Conservation (phyloP, 2,113 vertebrate species). For the Solenodon paradoxus region DNA sequence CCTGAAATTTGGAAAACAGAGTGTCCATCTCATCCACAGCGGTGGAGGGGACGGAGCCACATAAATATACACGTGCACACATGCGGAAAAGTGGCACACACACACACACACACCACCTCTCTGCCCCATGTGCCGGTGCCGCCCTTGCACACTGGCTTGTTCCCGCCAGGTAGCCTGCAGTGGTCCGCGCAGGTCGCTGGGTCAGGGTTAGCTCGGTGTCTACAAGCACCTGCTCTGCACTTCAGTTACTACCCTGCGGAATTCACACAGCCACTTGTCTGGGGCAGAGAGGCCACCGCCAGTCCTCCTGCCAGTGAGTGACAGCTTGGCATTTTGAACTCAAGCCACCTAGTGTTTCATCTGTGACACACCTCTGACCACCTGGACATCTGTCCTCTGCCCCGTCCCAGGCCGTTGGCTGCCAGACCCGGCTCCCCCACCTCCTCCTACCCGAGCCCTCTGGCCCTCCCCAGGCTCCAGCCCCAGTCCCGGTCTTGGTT, state of each 20-base stretch:
- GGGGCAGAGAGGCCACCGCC: neutral
- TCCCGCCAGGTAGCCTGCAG: neutral
- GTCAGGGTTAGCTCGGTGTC: neutral
- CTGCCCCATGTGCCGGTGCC: neutral
- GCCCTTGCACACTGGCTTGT: accelerated
- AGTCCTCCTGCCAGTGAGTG: neutral
- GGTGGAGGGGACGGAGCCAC: neutral
- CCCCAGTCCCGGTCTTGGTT: neutral
- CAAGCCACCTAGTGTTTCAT: neutral
- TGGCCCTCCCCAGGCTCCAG: neutral
- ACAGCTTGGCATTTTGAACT: neutral
- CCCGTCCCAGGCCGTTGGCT: neutral
- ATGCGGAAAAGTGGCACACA: neutral
- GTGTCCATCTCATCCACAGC: neutral
- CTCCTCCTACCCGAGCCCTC: neutral
- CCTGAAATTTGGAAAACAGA: neutral
- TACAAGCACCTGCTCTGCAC: neutral
- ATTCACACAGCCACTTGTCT: neutral
- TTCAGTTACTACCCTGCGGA: neutral
- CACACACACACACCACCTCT: too few relatives aligned
- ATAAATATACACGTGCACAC: neutral
- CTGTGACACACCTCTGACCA: neutral
- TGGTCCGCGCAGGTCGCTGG: neutral
- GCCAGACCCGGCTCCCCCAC: neutral
- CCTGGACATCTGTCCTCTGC: neutral